These are phyloP conservation scores for Ophiothrix spiculata DNA, from an alignment of 35 echinoderm and acorn worm species.

Conservation along the genomic window DNA sequence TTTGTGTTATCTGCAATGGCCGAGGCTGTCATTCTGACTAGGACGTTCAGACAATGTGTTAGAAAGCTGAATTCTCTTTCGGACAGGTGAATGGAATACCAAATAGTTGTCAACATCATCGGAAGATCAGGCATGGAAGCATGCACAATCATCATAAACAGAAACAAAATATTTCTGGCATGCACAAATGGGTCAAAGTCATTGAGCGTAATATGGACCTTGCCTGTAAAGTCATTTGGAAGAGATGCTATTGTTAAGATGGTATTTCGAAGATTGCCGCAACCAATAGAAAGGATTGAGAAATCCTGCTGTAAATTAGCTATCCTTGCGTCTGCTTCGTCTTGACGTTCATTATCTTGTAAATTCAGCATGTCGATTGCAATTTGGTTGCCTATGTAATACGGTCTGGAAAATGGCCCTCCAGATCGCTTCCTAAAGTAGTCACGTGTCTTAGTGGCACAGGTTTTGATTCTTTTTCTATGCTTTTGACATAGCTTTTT, in stretches of 20 bases:
- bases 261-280: slow-evolving; percentile 46
- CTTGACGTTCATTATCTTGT: not conserved
- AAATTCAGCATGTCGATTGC: not conserved
- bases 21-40: not conserved
- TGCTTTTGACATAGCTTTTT: not conserved
- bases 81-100: slow-evolving; percentile 45
- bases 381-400: not conserved
- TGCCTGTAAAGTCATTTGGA: slow-evolving; percentile 42
- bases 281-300: slow-evolving; percentile 37
- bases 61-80: slow-evolving; percentile 35
- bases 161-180: slow-evolving; percentile 67
- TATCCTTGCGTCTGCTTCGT: not conserved
- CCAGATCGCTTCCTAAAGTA: not conserved
- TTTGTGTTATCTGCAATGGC: not conserved
- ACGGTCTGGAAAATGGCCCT: not conserved
- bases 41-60: not conserved
- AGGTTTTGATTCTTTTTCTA: not conserved
- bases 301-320: not conserved
- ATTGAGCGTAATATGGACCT: slow-evolving; percentile 38
- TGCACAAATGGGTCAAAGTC: slow-evolving; percentile 50
- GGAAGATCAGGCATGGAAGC: not conserved
- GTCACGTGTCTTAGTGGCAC: not conserved
- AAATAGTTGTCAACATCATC: slow-evolving; percentile 27
- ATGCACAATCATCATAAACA: slow-evolving; percentile 51
- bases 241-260: slow-evolving; percentile 56